A percentile compares a stretch with the other conserved stretches of the same genome.
Conservation (phyloP, 2,113 vertebrate species). For the Odontophorus gujanensis region DNA sequence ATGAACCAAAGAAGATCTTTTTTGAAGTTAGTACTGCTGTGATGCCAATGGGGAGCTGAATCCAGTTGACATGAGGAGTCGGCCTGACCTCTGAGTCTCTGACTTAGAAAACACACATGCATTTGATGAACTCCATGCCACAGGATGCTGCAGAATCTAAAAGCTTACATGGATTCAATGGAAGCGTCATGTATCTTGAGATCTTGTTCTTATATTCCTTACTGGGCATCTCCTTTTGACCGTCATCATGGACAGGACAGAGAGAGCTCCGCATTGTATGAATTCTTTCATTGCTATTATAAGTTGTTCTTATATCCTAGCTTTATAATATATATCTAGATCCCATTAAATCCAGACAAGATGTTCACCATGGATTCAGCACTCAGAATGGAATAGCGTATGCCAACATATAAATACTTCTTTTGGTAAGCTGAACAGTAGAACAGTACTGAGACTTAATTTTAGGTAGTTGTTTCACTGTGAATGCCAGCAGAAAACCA, state of each 20-base stretch:
- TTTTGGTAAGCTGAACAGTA: background rate
- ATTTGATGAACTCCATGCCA: background rate
- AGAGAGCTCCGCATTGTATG: background rate
- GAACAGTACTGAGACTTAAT: background rate
- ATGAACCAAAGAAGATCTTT: background rate
- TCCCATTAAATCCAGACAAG: background rate
- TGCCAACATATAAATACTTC: background rate
- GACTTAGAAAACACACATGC: background rate
- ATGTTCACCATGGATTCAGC: background rate
- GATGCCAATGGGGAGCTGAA: background rate
- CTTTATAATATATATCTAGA: rapidly evolving
- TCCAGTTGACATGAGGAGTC: background rate
- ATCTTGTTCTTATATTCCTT: background rate
- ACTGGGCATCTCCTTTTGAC: background rate
- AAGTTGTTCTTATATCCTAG: background rate
- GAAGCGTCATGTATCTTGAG: background rate
- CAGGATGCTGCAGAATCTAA: background rate
- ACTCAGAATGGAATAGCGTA: background rate
- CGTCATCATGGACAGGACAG: background rate
- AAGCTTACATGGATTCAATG: background rate
- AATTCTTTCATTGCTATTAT: background rate
- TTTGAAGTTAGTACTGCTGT: background rate
- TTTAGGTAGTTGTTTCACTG: background rate
- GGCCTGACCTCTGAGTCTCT: background rate
- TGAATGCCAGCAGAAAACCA: background rate